Percentiles rank a stretch among this genome's conserved stretches.
Conservation (phyloP, 2,797 vertebrate genomes). For the Anguilla pacifica region DNA sequence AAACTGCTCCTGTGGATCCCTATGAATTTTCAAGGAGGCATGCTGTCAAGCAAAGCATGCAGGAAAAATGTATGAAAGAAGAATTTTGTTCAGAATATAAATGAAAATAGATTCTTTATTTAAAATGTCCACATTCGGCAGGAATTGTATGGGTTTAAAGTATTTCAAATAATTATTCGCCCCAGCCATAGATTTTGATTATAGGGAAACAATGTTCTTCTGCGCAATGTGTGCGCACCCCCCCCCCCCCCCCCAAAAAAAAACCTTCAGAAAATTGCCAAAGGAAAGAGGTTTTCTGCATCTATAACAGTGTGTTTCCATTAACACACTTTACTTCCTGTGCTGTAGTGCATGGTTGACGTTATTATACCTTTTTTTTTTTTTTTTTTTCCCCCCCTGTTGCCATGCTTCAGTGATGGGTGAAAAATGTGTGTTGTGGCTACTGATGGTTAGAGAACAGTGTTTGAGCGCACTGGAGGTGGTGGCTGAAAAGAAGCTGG, state of each 20-base stretch:
- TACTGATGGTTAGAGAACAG: neutral
- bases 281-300: neutral
- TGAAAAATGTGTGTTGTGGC: neutral
- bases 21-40: neutral
- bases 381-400: too few species aligned
- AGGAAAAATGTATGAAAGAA: too few species aligned
- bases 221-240: neutral
- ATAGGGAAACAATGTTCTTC: neutral
- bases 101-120: too few species aligned
- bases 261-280: neutral
- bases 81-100: too few species aligned
- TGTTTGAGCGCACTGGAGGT: neutral
- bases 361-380: neutral
- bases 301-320: neutral
- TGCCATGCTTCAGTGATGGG: conserved; percentile 1
- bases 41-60: too few species aligned
- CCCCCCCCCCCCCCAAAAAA: neutral
- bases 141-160: neutral
- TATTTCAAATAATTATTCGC: neutral
- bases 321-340: neutral
- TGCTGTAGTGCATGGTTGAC: neutral
- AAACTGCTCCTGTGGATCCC: neutral
- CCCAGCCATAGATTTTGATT: neutral
- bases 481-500: neutral
- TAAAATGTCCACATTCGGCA: too few species aligned